phyloP scores from a whole-genome alignment of 2,888 invertebrate species.

The Chalcis sispes region DNA sequence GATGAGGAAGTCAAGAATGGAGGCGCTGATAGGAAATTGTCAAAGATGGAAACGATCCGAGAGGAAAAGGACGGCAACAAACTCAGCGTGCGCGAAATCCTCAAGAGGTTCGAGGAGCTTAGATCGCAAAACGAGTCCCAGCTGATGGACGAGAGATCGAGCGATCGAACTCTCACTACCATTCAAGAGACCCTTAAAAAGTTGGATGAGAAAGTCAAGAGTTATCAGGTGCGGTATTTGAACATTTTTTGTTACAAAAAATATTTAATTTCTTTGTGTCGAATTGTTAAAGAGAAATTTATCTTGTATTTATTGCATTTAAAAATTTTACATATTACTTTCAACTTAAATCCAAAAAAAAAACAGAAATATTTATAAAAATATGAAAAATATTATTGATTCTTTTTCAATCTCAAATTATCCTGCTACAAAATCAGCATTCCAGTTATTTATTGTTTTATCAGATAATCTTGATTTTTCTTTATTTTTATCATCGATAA shows the following conservation, averaged over 20 bases:
- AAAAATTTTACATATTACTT: no score
- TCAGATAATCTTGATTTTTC: no score
- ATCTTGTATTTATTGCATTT: no score
- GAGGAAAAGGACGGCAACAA: conserved; percentile 87
- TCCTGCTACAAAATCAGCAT: no score
- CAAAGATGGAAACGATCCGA: conserved; percentile 87
- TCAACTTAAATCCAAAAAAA: no score
- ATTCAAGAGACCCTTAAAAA: conserved; percentile 76
- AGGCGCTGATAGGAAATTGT: conserved; percentile 65
- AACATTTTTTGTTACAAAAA: not conserved
- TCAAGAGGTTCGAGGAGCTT: conserved; percentile 88
- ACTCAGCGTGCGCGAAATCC: conserved; percentile 88
- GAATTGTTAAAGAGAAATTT: no score
- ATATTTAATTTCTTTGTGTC: no score
- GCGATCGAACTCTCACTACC: conserved; percentile 72
- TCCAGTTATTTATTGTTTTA: no score
- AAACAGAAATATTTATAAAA: no score
- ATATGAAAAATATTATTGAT: no score
- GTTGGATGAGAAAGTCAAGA: conserved; percentile 76
- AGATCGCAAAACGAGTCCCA: conserved; percentile 70
- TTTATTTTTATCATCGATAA: not conserved
- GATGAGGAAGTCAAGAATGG: conserved; percentile 64
- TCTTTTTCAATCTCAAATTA: no score
- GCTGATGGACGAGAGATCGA: conserved; percentile 67
- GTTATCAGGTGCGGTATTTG: conserved; percentile 68